These are phyloP conservation scores for Pterocles gutturalis DNA, from an alignment of 2,113 vertebrate species.

Conservation along the genomic window DNA sequence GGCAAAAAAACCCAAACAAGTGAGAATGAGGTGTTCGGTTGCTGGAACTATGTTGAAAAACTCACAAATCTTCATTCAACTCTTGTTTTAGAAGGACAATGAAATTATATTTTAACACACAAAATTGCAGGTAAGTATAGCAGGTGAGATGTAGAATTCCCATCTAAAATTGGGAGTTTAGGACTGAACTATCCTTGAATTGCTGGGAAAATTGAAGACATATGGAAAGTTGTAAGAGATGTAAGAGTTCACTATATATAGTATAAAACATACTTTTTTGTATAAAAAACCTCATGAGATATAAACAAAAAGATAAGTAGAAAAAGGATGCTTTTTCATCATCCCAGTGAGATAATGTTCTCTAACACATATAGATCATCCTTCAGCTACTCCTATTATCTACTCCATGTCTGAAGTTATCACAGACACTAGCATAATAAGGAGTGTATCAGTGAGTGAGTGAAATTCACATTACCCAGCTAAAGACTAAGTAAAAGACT, in stretches of 20 bases:
- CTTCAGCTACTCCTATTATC: not conserved
- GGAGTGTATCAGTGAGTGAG: not conserved
- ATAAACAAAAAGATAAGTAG: not conserved
- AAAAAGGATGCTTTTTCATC: not conserved
- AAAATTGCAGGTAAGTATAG: not conserved
- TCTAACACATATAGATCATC: not conserved
- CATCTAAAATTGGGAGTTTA: not conserved
- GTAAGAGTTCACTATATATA: not conserved
- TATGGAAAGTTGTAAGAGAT: not conserved
- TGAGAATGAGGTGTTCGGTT: not conserved
- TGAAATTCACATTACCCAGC: not conserved
- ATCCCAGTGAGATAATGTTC: not conserved
- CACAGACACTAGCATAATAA: not conserved
- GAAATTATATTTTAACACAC: not conserved
- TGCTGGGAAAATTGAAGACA: not conserved
- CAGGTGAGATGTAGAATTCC: not conserved
- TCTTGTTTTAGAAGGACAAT: not conserved
- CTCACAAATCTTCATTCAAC: not conserved
- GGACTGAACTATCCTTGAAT: not conserved
- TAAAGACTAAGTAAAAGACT: not conserved
- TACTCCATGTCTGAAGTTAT: not conserved
- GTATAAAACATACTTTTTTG: not conserved
- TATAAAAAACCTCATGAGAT: not conserved
- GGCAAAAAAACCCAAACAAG: not conserved
- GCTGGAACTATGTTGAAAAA: not conserved